These are phyloP conservation scores for Bovichtus variegatus DNA, from an alignment of 2,797 vertebrate genomes.

Conservation along the genomic window DNA sequence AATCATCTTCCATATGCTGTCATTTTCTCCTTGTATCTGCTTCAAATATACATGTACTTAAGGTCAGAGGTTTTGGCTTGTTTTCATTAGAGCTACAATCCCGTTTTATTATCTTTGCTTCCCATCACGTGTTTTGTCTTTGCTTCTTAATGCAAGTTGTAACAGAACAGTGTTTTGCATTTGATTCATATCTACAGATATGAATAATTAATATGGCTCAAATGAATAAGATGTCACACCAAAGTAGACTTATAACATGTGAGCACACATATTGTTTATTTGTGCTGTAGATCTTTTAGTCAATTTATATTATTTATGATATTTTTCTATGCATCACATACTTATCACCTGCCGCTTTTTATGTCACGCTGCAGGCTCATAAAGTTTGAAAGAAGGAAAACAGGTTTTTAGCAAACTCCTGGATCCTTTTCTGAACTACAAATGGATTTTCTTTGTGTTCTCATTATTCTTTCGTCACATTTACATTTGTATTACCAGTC, in stretches of 20 bases:
- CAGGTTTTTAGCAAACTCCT: not conserved
- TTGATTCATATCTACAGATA: not conserved
- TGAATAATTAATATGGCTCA: not conserved
- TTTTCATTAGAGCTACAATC: not conserved
- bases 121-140: not conserved
- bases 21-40: not conserved
- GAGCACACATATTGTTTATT: not conserved
- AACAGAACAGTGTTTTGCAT: not conserved
- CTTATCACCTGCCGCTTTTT: not conserved
- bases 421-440: not conserved
- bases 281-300: not conserved
- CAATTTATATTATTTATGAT: slow-evolving; percentile 4
- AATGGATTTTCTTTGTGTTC: not conserved
- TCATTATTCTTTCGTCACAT: slow-evolving; percentile 32
- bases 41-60: slow-evolving; percentile 5
- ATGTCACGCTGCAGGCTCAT: slow-evolving; percentile 8
- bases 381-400: slow-evolving; percentile 13
- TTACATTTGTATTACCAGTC: slow-evolving; percentile 23
- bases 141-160: not conserved
- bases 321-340: not conserved
- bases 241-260: not conserved
- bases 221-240: not conserved
- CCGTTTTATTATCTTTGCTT: not conserved
- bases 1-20: slow-evolving; percentile 31
- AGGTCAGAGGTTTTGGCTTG: not conserved